Percentiles rank a stretch among this genome's conserved stretches.
phyloP scores from a whole-genome alignment of 1,140 invertebrate genomes.

The Drosophila ohnishii region DNA sequence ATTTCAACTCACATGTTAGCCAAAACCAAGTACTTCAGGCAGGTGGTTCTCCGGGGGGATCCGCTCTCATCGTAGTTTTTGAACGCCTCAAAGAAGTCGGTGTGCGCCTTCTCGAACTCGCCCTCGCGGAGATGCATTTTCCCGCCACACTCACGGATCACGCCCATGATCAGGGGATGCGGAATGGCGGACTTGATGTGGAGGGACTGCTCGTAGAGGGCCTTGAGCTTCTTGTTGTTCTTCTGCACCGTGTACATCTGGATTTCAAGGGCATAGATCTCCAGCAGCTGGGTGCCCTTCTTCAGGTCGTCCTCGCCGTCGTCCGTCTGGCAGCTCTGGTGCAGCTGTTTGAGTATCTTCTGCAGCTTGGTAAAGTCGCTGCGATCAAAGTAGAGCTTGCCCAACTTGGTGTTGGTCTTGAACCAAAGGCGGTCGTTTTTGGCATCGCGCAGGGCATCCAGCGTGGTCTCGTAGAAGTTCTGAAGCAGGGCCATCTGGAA shows the following conservation, averaged over 20 bases:
- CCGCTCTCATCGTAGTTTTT: constrained; percentile 99
- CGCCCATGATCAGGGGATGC: constrained; percentile 99
- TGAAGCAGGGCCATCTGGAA: constrained; percentile 98
- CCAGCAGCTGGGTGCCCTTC: constrained; percentile 98
- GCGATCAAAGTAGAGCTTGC: constrained; percentile 98
- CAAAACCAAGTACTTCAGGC: constrained; percentile 98
- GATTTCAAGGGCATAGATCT: constrained; percentile 99
- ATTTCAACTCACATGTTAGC: constrained; percentile 93
- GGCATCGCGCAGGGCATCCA: constrained; percentile 98
- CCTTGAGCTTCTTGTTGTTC: constrained; percentile 99
- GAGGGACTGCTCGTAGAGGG: constrained; percentile 98
- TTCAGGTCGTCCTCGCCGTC: constrained; percentile 99
- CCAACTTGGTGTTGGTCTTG: constrained; percentile 99
- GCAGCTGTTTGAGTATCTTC: constrained; percentile 98
- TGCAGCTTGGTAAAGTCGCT: constrained; percentile 97
- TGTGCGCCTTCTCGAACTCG: constrained; percentile 99
- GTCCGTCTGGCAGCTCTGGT: constrained; percentile 99
- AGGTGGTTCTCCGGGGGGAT: constrained; percentile 97
- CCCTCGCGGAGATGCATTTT: constrained; percentile 99
- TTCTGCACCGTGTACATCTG: constrained; percentile 99
- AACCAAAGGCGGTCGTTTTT: constrained; percentile 99
- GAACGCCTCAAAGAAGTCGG: constrained; percentile 99
- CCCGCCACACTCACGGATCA: constrained; percentile 99
- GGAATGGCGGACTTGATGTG: constrained; percentile 99
- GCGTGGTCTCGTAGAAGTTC: constrained; percentile 99